phyloP scores from a whole-genome alignment of 2,888 invertebrate genomes.

The Dione juno region DNA sequence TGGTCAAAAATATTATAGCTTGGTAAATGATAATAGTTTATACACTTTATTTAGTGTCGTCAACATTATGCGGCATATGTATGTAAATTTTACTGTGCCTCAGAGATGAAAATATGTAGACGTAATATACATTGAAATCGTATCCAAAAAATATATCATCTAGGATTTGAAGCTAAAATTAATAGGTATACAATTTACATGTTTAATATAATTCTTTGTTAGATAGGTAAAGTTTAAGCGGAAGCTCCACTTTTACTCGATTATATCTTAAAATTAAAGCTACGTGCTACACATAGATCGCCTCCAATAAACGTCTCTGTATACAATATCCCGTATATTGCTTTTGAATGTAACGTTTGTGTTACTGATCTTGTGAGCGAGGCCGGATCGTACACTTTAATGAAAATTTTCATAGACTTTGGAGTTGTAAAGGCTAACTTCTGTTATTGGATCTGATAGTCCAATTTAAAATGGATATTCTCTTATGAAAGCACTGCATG shows the following conservation, averaged over 20 bases:
- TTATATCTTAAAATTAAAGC: constrained; percentile 14
- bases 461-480: constrained; percentile 14
- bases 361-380: constrained; percentile 23
- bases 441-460: constrained; percentile 25
- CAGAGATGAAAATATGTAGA: too few relatives aligned
- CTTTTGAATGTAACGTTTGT: constrained; percentile 23
- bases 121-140: too few relatives aligned
- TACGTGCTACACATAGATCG: background rate
- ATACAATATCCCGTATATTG: constrained; percentile 26
- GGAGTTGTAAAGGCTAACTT: constrained; percentile 23
- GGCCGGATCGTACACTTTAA: constrained; percentile 41
- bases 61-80: too few relatives aligned
- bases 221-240: background rate
- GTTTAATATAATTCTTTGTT: background rate
- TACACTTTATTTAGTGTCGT: too few relatives aligned
- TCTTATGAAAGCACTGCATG: background rate
- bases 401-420: constrained; percentile 46
- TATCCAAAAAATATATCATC: too few relatives aligned
- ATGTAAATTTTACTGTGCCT: too few relatives aligned
- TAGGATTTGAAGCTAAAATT: too few relatives aligned
- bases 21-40: background rate
- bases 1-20: background rate
- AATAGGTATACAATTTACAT: too few relatives aligned
- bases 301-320: constrained; percentile 23
- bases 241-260: background rate